A percentile compares a stretch with the other conserved stretches of the same genome.
Evolutionary conservation across 2,113 vertebrate genomes (phyloP).

Genomic region (Tor tambroides): DNA sequence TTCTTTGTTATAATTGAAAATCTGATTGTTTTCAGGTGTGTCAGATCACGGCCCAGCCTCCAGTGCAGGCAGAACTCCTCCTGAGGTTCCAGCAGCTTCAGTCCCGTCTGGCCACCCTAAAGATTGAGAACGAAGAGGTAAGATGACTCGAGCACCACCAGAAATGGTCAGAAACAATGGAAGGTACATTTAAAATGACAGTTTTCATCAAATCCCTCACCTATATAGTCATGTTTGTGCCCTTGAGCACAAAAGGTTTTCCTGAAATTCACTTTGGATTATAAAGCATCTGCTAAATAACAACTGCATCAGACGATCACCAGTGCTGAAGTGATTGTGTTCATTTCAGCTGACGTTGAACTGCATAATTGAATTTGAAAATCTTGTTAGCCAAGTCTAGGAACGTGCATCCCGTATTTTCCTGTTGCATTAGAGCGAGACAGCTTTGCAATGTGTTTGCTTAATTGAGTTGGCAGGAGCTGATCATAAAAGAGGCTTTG

Average conservation of each 20-base stretch:
- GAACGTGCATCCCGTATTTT: constrained; percentile 17
- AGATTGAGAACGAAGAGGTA: constrained; percentile 99
- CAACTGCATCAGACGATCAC: background rate
- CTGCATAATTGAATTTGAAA: constrained; percentile 21
- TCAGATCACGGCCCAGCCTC: constrained; percentile 93
- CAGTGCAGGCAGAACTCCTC: constrained; percentile 92
- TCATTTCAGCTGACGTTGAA: background rate
- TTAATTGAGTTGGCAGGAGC: constrained; percentile 45
- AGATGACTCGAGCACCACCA: constrained; percentile 42
- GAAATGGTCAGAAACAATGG: background rate
- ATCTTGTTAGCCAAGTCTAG: constrained; percentile 25
- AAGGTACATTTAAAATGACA: background rate
- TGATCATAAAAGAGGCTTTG: constrained; percentile 40
- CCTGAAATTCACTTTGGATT: background rate
- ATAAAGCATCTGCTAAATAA: background rate
- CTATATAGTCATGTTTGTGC: too few relatives aligned
- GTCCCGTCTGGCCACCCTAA: constrained; percentile 92
- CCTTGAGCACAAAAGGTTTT: background rate
- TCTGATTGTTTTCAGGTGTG: constrained; percentile 81
- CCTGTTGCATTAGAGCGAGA: constrained; percentile 27
- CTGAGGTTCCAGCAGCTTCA: constrained; percentile 95
- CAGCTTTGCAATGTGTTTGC: constrained; percentile 30
- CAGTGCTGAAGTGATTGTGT: background rate
- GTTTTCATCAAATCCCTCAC: too few relatives aligned
- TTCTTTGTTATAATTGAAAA: background rate